Evolutionary conservation across 2,888 invertebrate genomes (phyloP), one percentile per base, ranked within the genome.

Genomic region (Acronicta aceris): DNA sequence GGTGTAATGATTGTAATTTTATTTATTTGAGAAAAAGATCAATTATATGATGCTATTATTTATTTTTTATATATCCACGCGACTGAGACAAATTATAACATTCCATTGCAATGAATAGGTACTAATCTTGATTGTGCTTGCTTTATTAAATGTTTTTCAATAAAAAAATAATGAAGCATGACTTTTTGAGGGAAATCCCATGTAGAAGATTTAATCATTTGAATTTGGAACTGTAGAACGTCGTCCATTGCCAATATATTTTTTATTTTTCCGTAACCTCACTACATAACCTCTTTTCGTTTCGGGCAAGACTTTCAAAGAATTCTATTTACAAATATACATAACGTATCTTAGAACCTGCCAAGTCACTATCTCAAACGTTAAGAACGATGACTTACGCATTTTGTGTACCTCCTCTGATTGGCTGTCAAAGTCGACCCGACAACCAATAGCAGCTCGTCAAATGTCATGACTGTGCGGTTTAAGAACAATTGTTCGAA

Each of bases 341-440:
- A 78, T 76, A 74, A 74, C 68, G 74, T 68, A 51, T 64, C 69
- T 78, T 78, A 81, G 81, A 86, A 78, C 65, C 51, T 70, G 85
- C 83, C 78, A 56, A 84, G 90, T 92, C 93, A 93, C 89, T 84
- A 82, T 88, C 83, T 88, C 89, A 86, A 89, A 92, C 87, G 92
- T 92, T 92, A 93, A 90, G 84, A 89, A 90, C 83, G 88, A 89
- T 94, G 94, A 94, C 94, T 93, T 91, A 93, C 90, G 81, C 85
- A 92, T 88, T 90, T 91, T 81, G 80, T 88, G 90, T 84, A 87
- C 83, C 83, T 81, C 78, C 87, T 81, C 87, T 86, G 90, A 94
- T 94, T 94, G 94, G 94, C 93, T 91, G 94, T 94, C 94, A 93
- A 91, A 92, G 88, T 82, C 81, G 74, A 79, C 74, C 87, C 88